Base-by-base conservation (phyloP, 2,888 invertebrate species). In the Drosophila cognata region DNA sequence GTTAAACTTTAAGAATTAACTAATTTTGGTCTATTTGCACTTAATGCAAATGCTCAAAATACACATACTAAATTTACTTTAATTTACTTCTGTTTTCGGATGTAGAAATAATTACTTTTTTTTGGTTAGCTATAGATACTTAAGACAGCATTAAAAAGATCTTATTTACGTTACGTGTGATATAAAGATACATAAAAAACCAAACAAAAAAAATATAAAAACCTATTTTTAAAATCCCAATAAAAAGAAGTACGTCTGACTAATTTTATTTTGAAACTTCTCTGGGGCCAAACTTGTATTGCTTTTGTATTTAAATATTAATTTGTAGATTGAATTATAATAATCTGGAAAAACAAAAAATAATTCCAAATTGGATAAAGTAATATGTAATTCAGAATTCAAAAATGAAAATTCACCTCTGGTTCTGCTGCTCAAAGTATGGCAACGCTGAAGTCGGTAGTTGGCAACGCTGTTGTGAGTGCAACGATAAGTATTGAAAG, bases 121-220 rank as follows among this genome's bases (percentile, higher is more conserved):
- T 88, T 72, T 79, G 68, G 59, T 74, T 85, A 89, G 79, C 73
- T 68, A 63, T 85, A 89, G 77, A 64, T 75, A 69, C 62, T 81
- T 90, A 89, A 90, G 88, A 80, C 82, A 84, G 82, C 85, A 85
- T 84, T 80, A 88, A 74, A 79, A 82, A 84, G 79, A 88, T 82
- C 89, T 88, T 81, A 81, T 82, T 87, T 90, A 87, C 89, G 87
- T 91, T 91, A 80, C 82, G 91, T 91, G 91, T 91, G 91, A 91
- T 91, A 91, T 91, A 91, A 91, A 87, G 77, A 81, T 78, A 77
- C 84, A 84, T 77, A 84, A 84, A 79, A 77, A 77, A 69, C 58
- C 57, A 65, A 84, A 53, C 59, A 77, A 89, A 89, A 85, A 91
- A 89, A 82, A 87, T 79, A 69, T 74, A 80, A 75, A 88, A 82